Conservation (phyloP, 2,797 vertebrate species). For the Arnoldichthys spilopterus region DNA sequence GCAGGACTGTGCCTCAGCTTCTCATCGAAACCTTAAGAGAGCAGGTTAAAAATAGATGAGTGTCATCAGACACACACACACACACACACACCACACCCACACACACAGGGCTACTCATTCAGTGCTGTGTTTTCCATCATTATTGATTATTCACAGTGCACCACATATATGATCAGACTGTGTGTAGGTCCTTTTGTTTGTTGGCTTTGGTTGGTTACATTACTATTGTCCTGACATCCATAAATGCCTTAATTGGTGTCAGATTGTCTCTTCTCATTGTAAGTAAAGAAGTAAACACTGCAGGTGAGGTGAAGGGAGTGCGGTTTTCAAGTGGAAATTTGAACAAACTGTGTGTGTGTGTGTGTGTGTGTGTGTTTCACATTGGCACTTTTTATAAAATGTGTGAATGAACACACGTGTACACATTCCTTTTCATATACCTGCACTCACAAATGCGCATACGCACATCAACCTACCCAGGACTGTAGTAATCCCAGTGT, state of each 20-base stretch:
- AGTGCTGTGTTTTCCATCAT: conserved; percentile 44
- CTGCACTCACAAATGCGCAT: too few relatives aligned
- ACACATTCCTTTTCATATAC: not conserved
- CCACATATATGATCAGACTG: conserved; percentile 13
- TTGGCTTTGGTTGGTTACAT: not conserved
- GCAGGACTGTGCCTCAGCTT: conserved; percentile 51
- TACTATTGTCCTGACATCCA: too few relatives aligned
- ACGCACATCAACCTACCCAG: not conserved
- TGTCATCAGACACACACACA: conserved; percentile 51
- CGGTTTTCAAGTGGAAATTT: conserved; percentile 36
- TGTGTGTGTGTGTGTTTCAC: not conserved
- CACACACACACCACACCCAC: conserved; percentile 40
- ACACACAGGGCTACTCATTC: conserved; percentile 23
- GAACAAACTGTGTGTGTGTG: conserved; percentile 4
- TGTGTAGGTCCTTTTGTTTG: not conserved
- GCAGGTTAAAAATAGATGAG: conserved; percentile 65
- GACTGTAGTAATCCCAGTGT: conserved; percentile 34
- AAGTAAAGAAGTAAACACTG: conserved; percentile 20
- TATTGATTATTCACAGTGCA: conserved; percentile 45
- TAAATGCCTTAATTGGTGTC: not conserved
- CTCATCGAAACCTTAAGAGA: conserved; percentile 61
- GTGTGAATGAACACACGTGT: not conserved
- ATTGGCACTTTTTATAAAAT: not conserved
- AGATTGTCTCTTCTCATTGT: not conserved
- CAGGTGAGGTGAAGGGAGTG: conserved; percentile 23